These are phyloP conservation scores for Ephialtes manifestator DNA, from an alignment of 2,888 invertebrate species.

Conservation along the genomic window DNA sequence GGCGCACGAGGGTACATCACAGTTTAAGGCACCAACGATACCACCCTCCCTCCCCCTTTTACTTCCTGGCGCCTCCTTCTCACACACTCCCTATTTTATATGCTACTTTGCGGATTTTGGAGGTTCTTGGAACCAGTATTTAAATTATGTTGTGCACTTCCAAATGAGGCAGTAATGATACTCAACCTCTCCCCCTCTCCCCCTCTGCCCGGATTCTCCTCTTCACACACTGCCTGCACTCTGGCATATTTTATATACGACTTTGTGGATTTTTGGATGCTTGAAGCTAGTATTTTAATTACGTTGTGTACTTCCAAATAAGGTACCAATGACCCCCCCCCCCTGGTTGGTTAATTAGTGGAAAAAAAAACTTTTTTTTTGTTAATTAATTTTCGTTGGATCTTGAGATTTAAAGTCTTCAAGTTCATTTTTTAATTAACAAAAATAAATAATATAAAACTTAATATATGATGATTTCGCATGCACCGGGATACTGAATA, in stretches of 20 bases:
- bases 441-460: no score
- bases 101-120: slow-evolving; percentile 44
- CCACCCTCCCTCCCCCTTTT: not conserved
- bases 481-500: no score
- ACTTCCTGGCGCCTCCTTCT: not conserved
- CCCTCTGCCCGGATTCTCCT: no score
- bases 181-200: no score
- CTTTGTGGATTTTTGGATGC: slow-evolving; percentile 36
- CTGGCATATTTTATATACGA: slow-evolving; percentile 4
- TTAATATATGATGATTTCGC: no score
- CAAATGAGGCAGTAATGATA: no score
- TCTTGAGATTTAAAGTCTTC: no score
- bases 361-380: not conserved
- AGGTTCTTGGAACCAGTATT: slow-evolving; percentile 61
- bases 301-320: no score
- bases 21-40: not conserved
- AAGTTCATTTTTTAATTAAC: no score
- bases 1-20: not conserved
- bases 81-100: not conserved
- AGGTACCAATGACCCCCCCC: no score
- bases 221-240: not conserved
- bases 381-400: not conserved
- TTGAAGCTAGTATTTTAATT: slow-evolving; percentile 60
- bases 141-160: no score
- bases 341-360: not conserved